Evolutionary conservation across 2,797 vertebrate species (phyloP).

Genomic region (Pangasius macronema): DNA sequence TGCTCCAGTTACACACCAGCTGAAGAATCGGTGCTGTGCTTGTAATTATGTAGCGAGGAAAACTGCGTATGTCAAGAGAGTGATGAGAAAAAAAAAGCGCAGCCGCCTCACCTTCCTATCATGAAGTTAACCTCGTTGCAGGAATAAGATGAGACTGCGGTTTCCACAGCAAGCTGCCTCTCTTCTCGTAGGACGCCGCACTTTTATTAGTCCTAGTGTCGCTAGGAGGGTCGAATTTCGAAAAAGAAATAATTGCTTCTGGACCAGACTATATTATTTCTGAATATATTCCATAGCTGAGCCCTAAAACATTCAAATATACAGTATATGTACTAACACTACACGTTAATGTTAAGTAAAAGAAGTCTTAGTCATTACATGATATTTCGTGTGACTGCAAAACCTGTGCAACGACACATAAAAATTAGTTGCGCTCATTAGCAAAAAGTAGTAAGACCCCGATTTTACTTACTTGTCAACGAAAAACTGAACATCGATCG

Average conservation of each 20-base stretch:
- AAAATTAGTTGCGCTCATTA: not conserved
- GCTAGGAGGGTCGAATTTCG: no score
- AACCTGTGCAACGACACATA: not conserved
- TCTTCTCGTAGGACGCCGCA: no score
- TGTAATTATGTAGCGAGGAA: constrained; percentile 20
- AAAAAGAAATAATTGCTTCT: no score
- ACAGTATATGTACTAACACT: not conserved
- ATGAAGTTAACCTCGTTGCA: not conserved
- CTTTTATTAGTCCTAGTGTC: no score
- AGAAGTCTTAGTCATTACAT: not conserved
- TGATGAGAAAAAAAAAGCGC: not conserved
- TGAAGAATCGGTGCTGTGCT: not conserved
- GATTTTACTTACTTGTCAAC: no score
- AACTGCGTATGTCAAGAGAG: not conserved
- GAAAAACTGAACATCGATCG: no score
- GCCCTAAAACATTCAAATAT: not conserved
- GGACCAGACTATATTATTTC: no score
- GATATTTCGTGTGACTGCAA: no score
- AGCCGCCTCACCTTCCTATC: not conserved
- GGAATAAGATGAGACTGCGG: not conserved
- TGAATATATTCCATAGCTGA: not conserved
- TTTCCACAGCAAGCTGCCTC: not conserved
- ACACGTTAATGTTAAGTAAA: not conserved
- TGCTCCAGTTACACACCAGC: not conserved
- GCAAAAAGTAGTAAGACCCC: no score